Percentiles rank a stretch among this genome's conserved stretches.
Evolutionary conservation across 2,888 invertebrate species (phyloP).

Genomic region (Helobdella robusta): DNA sequence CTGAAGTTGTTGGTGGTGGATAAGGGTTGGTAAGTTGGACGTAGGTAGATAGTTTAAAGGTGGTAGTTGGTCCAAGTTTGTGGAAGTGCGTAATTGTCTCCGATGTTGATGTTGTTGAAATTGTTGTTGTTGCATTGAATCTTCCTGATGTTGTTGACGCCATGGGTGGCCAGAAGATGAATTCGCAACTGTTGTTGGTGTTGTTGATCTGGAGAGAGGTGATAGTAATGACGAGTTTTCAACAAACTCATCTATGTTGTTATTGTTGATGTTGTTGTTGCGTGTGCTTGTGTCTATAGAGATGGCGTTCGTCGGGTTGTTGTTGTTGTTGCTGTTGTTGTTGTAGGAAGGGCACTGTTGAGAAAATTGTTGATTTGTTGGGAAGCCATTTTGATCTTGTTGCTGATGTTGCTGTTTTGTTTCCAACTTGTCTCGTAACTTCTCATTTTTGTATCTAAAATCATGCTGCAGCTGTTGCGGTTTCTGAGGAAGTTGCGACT

Average conservation of each 20-base stretch:
- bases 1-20: not conserved
- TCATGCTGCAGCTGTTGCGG: too few relatives aligned
- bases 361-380: too few relatives aligned
- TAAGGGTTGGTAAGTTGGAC: too few relatives aligned
- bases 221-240: not conserved
- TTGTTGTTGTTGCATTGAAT: not conserved
- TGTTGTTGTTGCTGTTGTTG: constrained; percentile 9
- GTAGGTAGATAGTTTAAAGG: too few relatives aligned
- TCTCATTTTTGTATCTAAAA: too few relatives aligned
- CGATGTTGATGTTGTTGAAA: not conserved
- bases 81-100: not conserved
- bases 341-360: not conserved
- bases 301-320: not conserved
- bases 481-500: too few relatives aligned
- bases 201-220: too few relatives aligned
- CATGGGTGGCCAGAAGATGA: not conserved
- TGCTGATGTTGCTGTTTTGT: too few relatives aligned
- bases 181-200: not conserved
- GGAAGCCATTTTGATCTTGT: too few relatives aligned
- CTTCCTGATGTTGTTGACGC: not conserved
- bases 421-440: too few relatives aligned
- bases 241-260: too few relatives aligned
- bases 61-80: too few relatives aligned
- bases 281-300: not conserved
- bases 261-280: constrained; percentile 13